These are phyloP conservation scores for Phalera bucephala DNA, from an alignment of 2,888 invertebrate species.

Conservation along the genomic window DNA sequence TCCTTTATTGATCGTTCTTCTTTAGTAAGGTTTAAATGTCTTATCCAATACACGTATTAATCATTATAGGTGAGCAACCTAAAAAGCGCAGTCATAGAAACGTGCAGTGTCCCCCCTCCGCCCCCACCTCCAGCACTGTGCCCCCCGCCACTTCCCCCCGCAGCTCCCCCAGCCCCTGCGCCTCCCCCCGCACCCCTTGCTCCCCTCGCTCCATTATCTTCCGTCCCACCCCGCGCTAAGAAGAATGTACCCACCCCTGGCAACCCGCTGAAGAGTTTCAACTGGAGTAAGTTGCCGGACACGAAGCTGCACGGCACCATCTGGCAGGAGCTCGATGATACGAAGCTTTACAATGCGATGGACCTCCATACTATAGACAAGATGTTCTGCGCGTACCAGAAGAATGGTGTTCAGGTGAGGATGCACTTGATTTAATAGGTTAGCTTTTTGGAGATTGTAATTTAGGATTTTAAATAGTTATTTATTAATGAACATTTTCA, in stretches of 20 bases:
- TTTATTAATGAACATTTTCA: no score
- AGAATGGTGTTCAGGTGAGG: conserved; percentile 90
- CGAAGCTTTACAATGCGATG: conserved; percentile 94
- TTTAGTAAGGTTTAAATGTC: no score
- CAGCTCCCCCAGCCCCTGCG: conserved; percentile 84
- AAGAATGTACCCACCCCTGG: conserved; percentile 97
- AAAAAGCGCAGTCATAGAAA: conserved; percentile 72
- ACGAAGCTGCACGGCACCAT: conserved; percentile 95
- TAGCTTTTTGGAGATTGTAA: not conserved
- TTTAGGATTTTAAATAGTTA: conserved; percentile 5
- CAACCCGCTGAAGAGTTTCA: conserved; percentile 97
- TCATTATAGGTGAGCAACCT: conserved; percentile 68
- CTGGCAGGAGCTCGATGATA: conserved; percentile 97
- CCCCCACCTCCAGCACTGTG: conserved; percentile 75
- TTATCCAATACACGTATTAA: no score
- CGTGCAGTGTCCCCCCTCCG: conserved; percentile 48
- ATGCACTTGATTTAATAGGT: no score
- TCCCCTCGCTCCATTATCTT: conserved; percentile 74
- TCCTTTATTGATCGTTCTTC: no score
- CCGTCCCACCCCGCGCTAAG: conserved; percentile 84
- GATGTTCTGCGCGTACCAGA: conserved; percentile 97
- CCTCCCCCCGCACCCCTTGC: conserved; percentile 84
- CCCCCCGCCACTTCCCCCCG: conserved; percentile 79
- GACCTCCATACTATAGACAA: conserved; percentile 96
- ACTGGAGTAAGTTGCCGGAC: conserved; percentile 98